Base-by-base conservation (phyloP, 2,113 vertebrate genomes). In the Acanthisitta chloris region DNA sequence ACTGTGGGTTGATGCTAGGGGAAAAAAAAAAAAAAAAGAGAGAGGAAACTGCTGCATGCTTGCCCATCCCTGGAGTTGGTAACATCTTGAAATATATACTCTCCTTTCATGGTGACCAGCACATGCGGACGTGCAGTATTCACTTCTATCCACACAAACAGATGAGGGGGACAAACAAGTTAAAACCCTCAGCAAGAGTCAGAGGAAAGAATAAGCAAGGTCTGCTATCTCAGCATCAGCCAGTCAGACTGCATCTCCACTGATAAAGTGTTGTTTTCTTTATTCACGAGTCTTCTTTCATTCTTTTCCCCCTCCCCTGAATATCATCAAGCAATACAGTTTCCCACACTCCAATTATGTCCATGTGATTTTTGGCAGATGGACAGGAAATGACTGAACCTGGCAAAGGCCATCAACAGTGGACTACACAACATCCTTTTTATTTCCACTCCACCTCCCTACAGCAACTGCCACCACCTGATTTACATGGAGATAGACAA, bases 291-390 rank as follows among this genome's bases (percentile, higher is more conserved):
- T 94, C 96, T 92, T 97, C 96, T 97, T 97, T 97, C 97, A 94
- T 94, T 96, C 96, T 79, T 85, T 43, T 20, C 61, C 59, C 82
- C 58, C 93, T 91, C 87, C 95, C 94, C 90, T 91, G 95, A 97
- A 96, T 96, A 97, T 95, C 96, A 97, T 97, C 92, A 97, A 43
- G 93, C 71, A 96, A 92, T 80, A 88, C 71, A 86, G 91, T 98
- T 98, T 99, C 98, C 98, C 99, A 98, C 98, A 98, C 97, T 98
- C 94, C 73, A 95, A 93, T 94, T 94, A 94, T 74, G 96, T 94
- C 94, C 96, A 71, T 97, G 98, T 99, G 98, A 98, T 98, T 98
- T 98, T 98, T 99, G 99, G 99, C 99, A 98, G 97, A 97, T 93
- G 93, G 96, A 94, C 93, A 98, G 99, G 99, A 99, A 99, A 98